Evolutionary conservation across 2,797 vertebrate species (phyloP).

Genomic region (Trachurus trachurus): DNA sequence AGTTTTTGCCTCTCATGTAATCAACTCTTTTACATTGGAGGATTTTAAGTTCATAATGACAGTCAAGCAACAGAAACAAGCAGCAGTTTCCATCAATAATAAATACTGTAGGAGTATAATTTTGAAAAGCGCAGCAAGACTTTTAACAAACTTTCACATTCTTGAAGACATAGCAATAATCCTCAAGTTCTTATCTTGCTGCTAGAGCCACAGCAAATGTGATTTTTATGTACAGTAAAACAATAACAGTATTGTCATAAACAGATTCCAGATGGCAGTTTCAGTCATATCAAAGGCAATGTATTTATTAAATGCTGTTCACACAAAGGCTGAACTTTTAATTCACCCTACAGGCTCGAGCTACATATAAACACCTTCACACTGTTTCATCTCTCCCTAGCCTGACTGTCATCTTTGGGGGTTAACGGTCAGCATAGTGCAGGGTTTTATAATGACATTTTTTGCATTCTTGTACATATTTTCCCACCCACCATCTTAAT

Average conservation of each 20-base stretch:
- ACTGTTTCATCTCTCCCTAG: conserved; percentile 64
- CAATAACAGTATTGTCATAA: background rate
- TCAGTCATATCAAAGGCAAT: background rate
- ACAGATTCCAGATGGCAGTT: background rate
- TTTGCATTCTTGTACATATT: no score
- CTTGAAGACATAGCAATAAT: background rate
- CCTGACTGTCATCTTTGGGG: conserved; percentile 48
- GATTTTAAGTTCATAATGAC: conserved; percentile 33
- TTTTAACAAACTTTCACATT: conserved; percentile 14
- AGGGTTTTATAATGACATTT: conserved; percentile 33
- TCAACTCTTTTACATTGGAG: conserved; percentile 6
- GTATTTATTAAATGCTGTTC: conserved; percentile 42
- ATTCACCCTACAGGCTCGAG: conserved; percentile 34
- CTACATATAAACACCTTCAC: conserved; percentile 33
- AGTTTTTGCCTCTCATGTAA: conserved; percentile 24
- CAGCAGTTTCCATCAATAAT: conserved; percentile 27
- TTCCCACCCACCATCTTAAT: no score
- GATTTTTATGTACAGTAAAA: background rate
- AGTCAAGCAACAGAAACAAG: conserved; percentile 27
- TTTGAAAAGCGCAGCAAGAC: conserved; percentile 21
- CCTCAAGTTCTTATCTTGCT: background rate
- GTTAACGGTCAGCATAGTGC: conserved; percentile 51
- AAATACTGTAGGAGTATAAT: conserved; percentile 6
- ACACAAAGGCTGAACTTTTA: conserved; percentile 36
- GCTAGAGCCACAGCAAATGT: background rate